phyloP scores from a whole-genome alignment of 92 coral and sea anemone genomes.

The Galaxea fascicularis region DNA sequence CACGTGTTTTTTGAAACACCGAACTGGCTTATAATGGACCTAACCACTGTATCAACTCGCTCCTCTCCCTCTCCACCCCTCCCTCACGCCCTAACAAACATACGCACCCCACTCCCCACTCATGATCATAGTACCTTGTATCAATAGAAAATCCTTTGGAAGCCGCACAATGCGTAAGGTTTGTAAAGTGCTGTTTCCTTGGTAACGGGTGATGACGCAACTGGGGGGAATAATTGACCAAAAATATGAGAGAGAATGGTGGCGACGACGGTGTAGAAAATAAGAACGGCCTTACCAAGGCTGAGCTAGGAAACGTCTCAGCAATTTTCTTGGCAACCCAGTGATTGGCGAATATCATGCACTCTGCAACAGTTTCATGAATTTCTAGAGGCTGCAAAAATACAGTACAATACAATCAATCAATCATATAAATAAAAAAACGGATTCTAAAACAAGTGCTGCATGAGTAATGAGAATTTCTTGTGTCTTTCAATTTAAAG shows the following conservation, averaged over 20 bases:
- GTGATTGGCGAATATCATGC: slow-evolving; percentile 95
- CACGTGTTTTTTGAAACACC: too few species aligned
- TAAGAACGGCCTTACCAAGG: slow-evolving; percentile 70
- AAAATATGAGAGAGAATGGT: neutral
- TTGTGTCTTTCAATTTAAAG: too few species aligned
- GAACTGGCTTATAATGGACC: too few species aligned
- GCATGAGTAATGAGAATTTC: too few species aligned
- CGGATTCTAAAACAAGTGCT: neutral
- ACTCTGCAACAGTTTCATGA: slow-evolving; percentile 93
- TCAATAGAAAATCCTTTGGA: slow-evolving; percentile 84
- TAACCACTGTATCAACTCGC: too few species aligned
- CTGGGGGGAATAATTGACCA: slow-evolving; percentile 37
- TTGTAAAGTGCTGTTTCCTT: slow-evolving; percentile 82
- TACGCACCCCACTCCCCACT: neutral
- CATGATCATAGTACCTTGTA: slow-evolving; percentile 66
- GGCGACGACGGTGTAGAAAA: neutral
- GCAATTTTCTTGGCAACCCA: slow-evolving; percentile 95
- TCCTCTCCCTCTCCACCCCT: too few species aligned
- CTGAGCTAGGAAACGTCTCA: slow-evolving; percentile 75
- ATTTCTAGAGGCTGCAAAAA: slow-evolving; percentile 88
- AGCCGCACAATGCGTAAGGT: slow-evolving; percentile 82
- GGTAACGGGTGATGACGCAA: slow-evolving; percentile 97
- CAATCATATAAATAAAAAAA: neutral
- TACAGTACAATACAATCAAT: too few species aligned
- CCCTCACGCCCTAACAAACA: too few species aligned